Percentiles rank a stretch among this genome's conserved stretches.
Evolutionary conservation across 2,113 vertebrate genomes (phyloP).

Genomic region (Callaeas wilsoni): DNA sequence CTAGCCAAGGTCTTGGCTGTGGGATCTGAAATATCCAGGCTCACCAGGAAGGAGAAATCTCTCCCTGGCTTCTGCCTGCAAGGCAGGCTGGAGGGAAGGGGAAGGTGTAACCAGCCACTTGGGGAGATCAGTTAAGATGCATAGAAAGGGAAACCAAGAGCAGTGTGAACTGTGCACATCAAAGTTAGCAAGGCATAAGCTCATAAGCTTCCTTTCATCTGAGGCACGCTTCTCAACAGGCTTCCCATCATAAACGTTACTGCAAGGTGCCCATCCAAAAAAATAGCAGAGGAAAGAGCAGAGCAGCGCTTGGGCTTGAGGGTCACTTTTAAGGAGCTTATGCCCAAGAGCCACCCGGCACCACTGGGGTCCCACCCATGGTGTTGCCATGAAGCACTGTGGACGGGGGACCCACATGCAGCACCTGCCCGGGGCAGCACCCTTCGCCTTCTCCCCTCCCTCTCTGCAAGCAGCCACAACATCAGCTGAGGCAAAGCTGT

Average conservation of each 20-base stretch:
- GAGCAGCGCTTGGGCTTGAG: neutral
- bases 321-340: neutral
- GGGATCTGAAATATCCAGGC: neutral
- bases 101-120: neutral
- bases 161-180: neutral
- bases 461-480: neutral
- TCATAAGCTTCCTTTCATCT: neutral
- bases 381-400: fast-evolving
- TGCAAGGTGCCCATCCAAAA: neutral
- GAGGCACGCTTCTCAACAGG: neutral
- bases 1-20: neutral
- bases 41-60: neutral
- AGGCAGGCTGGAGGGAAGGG: neutral
- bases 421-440: neutral
- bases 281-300: neutral
- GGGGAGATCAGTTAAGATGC: neutral
- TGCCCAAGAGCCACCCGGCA: neutral
- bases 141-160: neutral
- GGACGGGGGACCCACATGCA: neutral
- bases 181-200: neutral
- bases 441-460: neutral
- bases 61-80: neutral
- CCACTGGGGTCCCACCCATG: fast-evolving
- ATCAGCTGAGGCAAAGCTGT: neutral
- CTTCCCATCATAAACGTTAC: neutral